Evolutionary conservation across 64 coral and sea anemone species (phyloP).

Genomic region (Pocillopora damicornis): DNA sequence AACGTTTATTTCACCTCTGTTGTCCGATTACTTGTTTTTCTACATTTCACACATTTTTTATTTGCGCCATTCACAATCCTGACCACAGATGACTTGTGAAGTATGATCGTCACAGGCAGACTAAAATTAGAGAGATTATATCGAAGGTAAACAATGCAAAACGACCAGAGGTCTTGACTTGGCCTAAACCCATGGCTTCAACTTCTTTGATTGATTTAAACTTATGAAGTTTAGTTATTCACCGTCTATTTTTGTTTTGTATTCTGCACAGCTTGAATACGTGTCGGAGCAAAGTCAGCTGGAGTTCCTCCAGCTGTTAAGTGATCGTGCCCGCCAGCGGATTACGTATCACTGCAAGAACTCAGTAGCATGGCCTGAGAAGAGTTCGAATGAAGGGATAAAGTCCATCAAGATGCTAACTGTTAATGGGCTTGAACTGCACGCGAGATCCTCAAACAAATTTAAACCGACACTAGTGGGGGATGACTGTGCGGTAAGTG

Average conservation of each 20-base stretch:
- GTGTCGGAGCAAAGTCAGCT: conserved; percentile 72
- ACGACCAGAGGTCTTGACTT: no score
- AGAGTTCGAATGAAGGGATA: conserved; percentile 34
- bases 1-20: no score
- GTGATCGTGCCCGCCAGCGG: conserved; percentile 84
- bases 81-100: no score
- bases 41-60: no score
- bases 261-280: conserved; percentile 65
- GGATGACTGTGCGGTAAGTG: conserved; percentile 81
- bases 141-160: no score
- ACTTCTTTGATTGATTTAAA: no score
- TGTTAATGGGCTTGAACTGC: conserved; percentile 80
- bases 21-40: no score
- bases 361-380: conserved; percentile 80
- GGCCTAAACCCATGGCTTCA: no score
- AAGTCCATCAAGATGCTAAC: conserved; percentile 87
- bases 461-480: conserved; percentile 76
- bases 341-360: conserved; percentile 98
- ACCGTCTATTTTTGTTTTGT: background rate
- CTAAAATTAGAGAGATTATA: no score
- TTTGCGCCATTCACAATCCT: no score
- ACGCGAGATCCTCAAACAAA: conserved; percentile 87
- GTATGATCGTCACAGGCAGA: no score
- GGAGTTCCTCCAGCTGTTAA: conserved; percentile 80
- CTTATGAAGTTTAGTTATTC: background rate